These are phyloP conservation scores for Hypomecis punctinalis DNA, from an alignment of 2,888 invertebrate genomes.

Conservation along the genomic window DNA sequence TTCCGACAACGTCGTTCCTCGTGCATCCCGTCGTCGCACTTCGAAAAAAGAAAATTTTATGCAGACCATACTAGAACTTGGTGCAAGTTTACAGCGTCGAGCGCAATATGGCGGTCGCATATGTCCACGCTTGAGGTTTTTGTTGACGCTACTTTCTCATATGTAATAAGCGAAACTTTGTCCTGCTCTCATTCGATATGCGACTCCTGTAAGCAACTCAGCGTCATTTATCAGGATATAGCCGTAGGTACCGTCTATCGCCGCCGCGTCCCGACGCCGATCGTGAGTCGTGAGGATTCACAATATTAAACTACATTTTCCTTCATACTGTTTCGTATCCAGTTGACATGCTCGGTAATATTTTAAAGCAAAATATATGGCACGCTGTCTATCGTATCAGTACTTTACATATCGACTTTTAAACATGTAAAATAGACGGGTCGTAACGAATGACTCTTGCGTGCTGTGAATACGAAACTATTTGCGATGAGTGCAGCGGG, in stretches of 20 bases:
- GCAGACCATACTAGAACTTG: slow-evolving; percentile 67
- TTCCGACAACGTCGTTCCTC: slow-evolving; percentile 50
- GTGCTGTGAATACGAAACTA: slow-evolving; percentile 60
- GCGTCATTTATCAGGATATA: slow-evolving; percentile 66
- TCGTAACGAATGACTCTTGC: slow-evolving; percentile 58
- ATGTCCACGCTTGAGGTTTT: slow-evolving; percentile 77
- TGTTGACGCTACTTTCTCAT: slow-evolving; percentile 78
- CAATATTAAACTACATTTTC: slow-evolving; percentile 39
- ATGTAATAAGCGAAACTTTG: slow-evolving; percentile 82
- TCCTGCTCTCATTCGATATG: slow-evolving; percentile 78
- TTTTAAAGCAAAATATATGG: slow-evolving; percentile 40
- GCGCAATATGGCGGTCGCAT: slow-evolving; percentile 73
- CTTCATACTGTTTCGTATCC: slow-evolving; percentile 31
- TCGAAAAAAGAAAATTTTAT: slow-evolving; percentile 67
- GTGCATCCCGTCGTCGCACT: slow-evolving; percentile 42
- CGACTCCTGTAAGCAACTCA: slow-evolving; percentile 70
- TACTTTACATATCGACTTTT: slow-evolving; percentile 49
- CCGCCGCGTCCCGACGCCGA: slow-evolving; percentile 39
- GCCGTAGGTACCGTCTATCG: slow-evolving; percentile 32
- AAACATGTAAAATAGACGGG: slow-evolving; percentile 55
- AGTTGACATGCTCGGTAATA: slow-evolving; percentile 36
- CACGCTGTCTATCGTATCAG: slow-evolving; percentile 37
- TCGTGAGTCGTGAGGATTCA: slow-evolving; percentile 41
- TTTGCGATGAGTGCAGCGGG: slow-evolving; percentile 42
- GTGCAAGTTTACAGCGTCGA: slow-evolving; percentile 75